Conservation (phyloP, 2,797 vertebrate genomes). For the Bufotes viridis region DNA sequence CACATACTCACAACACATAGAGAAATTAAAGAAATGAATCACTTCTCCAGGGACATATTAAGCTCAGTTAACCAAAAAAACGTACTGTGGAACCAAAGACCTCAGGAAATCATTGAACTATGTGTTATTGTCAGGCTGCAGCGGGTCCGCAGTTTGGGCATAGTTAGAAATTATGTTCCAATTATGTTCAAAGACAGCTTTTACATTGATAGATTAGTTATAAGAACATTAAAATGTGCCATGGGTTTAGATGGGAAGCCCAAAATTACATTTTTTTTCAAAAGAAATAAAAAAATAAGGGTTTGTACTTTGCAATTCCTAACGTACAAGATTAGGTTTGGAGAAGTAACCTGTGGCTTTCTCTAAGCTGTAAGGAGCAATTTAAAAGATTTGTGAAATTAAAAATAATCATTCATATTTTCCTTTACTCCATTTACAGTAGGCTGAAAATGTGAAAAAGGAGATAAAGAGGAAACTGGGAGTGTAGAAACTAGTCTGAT, state of each 20-base stretch:
- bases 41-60: constrained; percentile 50
- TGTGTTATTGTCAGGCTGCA: constrained; percentile 35
- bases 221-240: constrained; percentile 11
- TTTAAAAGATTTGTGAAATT: background rate
- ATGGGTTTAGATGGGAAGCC: background rate
- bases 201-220: constrained; percentile 44
- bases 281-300: background rate
- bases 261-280: background rate
- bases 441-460: background rate
- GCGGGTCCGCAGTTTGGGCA: constrained; percentile 10
- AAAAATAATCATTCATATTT: background rate
- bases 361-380: background rate
- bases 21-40: constrained; percentile 62
- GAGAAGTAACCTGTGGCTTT: background rate
- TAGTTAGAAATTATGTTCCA: constrained; percentile 54
- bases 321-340: background rate
- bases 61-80: constrained; percentile 49
- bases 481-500: background rate
- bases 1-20: constrained; percentile 3
- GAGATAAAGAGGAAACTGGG: background rate
- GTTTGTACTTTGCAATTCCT: background rate
- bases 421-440: background rate
- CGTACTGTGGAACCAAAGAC: constrained; percentile 7
- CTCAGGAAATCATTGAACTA: constrained; percentile 54
- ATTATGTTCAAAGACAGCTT: constrained; percentile 45